These are phyloP conservation scores for Ischnura elegans DNA, from an alignment of 2,888 invertebrate genomes.

Conservation along the genomic window DNA sequence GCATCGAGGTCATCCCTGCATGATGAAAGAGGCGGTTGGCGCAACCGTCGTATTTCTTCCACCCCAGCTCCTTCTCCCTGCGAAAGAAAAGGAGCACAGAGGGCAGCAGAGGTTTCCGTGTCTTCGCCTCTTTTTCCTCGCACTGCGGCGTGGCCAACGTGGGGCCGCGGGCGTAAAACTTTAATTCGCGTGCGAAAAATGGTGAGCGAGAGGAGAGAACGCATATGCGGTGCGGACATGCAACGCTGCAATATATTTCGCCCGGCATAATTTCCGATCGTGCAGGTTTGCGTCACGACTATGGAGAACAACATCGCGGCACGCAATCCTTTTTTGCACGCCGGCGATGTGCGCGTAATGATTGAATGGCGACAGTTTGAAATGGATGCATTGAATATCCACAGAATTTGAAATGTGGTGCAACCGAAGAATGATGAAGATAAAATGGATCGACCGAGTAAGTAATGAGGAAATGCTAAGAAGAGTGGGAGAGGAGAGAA, in stretches of 20 bases:
- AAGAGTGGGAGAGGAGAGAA: too few relatives aligned
- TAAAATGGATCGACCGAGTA: too few relatives aligned
- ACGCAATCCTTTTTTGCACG: neutral
- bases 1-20: neutral
- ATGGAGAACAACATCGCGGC: neutral
- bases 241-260: neutral
- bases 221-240: neutral
- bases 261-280: neutral
- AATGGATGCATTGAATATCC: neutral
- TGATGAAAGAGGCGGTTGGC: neutral
- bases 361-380: neutral
- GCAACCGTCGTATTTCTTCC: neutral
- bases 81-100: neutral
- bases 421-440: too few relatives aligned
- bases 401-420: too few relatives aligned
- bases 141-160: neutral
- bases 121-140: neutral
- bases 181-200: neutral
- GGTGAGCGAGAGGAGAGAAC: neutral
- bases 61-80: neutral
- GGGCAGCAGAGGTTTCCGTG: neutral
- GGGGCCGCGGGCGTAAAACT: neutral
- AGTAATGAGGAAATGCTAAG: too few relatives aligned
- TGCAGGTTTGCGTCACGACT: neutral
- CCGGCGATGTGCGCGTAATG: neutral